phyloP scores from a whole-genome alignment of 1,140 invertebrate species.

The Odontomachus brunneus region DNA sequence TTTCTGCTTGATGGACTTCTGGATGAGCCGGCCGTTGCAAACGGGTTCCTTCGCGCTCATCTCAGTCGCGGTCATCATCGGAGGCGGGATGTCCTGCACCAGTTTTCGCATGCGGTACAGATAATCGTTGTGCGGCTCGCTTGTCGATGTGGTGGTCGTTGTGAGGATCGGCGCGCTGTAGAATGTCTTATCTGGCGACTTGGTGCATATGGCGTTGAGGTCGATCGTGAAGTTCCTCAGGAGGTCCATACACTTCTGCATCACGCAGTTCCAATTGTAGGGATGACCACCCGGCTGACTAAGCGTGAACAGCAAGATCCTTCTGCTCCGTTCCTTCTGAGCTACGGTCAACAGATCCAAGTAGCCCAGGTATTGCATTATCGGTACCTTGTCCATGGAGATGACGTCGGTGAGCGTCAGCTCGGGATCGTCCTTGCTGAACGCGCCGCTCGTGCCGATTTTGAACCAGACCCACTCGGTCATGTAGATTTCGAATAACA shows the following conservation, averaged over 20 bases:
- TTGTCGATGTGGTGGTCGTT: conserved; percentile 29
- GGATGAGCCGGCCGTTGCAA: conserved; percentile 61
- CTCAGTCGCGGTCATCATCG: neutral
- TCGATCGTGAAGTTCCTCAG: conserved; percentile 88
- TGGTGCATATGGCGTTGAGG: conserved; percentile 84
- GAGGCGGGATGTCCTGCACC: conserved; percentile 15
- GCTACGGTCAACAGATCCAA: conserved; percentile 89
- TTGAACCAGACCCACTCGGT: conserved; percentile 88
- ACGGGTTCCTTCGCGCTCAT: neutral
- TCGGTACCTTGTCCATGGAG: conserved; percentile 85
- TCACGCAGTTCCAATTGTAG: conserved; percentile 91
- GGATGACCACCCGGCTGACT: conserved; percentile 92
- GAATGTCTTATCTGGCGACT: conserved; percentile 66
- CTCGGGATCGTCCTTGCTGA: conserved; percentile 65
- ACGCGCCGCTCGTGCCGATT: conserved; percentile 73
- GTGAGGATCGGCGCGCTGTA: conserved; percentile 8
- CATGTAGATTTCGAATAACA: conserved; percentile 89
- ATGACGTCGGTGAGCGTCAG: conserved; percentile 87
- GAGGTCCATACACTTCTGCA: conserved; percentile 87
- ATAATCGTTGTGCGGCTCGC: conserved; percentile 73
- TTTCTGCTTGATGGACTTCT: conserved; percentile 76
- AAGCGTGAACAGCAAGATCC: conserved; percentile 88
- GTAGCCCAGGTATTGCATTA: conserved; percentile 90
- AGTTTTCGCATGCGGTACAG: conserved; percentile 81
- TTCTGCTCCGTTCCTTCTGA: conserved; percentile 86